A percentile compares a stretch with the other conserved stretches of the same genome.
These are phyloP conservation scores for Cyrtonyx montezumae DNA, from an alignment of 2,113 vertebrate species.

Conservation along the genomic window DNA sequence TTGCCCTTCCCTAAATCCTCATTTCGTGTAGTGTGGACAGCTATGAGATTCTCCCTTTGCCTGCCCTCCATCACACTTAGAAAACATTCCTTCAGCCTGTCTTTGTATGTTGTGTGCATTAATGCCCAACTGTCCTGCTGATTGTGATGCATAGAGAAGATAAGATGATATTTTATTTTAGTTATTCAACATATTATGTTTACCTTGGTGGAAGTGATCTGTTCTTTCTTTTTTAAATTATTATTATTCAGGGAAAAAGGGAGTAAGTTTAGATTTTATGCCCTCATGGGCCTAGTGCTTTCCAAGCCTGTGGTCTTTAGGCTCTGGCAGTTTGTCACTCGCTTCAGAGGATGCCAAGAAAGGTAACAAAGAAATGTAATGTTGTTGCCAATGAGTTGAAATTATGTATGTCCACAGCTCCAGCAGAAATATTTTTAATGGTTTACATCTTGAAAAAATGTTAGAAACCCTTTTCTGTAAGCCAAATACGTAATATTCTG, in stretches of 20 bases:
- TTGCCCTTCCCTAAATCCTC: neutral
- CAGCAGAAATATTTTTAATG: neutral
- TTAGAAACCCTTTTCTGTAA: neutral
- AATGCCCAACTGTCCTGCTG: neutral
- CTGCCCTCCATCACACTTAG: neutral
- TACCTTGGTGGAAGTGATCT: neutral
- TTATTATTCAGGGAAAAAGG: neutral
- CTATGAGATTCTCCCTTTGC: neutral
- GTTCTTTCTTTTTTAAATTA: neutral
- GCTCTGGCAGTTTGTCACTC: neutral
- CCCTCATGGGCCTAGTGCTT: neutral
- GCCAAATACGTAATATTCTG: neutral
- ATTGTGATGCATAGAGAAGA: neutral
- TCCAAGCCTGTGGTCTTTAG: neutral
- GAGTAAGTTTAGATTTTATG: neutral
- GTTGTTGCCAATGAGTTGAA: neutral
- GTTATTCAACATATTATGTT: neutral
- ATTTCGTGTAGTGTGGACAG: neutral
- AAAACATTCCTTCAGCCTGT: neutral
- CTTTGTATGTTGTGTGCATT: accelerated
- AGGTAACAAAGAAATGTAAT: neutral
- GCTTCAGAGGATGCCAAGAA: neutral
- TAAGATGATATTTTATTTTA: neutral
- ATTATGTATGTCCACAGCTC: neutral
- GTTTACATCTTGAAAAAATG: neutral